Percentiles rank a stretch among this genome's conserved stretches.
phyloP scores from a whole-genome alignment of 2,888 invertebrate species.

The Alviniconcha strummeri region DNA sequence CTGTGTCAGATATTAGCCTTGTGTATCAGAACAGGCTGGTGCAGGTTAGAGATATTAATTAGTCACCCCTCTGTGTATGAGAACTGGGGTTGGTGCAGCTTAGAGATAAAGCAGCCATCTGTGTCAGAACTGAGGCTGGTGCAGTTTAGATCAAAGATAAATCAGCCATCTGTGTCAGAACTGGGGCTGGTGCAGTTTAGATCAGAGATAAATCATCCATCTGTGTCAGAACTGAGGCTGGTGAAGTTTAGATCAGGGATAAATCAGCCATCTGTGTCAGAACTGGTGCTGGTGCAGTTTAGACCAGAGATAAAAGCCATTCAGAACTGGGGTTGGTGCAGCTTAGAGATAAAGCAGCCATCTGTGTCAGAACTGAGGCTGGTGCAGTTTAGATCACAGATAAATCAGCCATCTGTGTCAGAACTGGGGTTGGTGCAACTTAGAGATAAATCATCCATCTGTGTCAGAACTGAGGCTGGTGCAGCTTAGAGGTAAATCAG shows the following conservation, averaged over 20 bases:
- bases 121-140: no score
- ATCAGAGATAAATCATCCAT: slow-evolving; percentile 83
- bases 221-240: no score
- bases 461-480: no score
- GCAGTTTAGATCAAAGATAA: slow-evolving; percentile 92
- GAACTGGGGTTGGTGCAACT: slow-evolving; percentile 97
- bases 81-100: slow-evolving; percentile 87
- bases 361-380: no score
- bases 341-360: slow-evolving; percentile 88
- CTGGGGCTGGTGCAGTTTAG: slow-evolving; percentile 96
- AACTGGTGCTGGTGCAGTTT: no score
- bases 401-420: slow-evolving; percentile 83
- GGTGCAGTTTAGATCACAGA: slow-evolving; percentile 88
- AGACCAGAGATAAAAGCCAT: slow-evolving; percentile 87
- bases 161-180: slow-evolving; percentile 84
- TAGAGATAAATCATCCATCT: slow-evolving; percentile 83
- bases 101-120: slow-evolving; percentile 83
- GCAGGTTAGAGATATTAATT: slow-evolving; percentile 95
- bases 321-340: slow-evolving; percentile 82
- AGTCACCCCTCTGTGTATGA: no score
- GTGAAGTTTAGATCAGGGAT: slow-evolving; percentile 95
- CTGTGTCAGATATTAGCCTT: no score
- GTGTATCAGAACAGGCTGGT: slow-evolving; percentile 80
- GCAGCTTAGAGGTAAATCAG: no score
- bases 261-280: no score